These are phyloP conservation scores for Eristalinus sepulchralis DNA, from an alignment of 2,888 invertebrate species.

Conservation along the genomic window DNA sequence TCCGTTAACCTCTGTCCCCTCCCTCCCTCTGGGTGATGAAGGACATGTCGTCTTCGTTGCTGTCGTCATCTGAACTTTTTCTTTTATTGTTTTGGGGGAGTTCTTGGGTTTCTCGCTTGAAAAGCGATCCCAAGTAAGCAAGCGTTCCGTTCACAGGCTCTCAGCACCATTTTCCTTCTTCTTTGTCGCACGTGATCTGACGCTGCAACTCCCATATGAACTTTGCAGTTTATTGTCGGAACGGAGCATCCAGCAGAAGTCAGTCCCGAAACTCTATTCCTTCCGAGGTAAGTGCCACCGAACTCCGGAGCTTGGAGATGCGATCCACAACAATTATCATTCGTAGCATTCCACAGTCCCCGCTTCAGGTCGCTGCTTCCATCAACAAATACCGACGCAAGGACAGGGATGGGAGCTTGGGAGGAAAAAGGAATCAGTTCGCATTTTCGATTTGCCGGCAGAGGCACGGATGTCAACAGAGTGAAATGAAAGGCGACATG, in stretches of 20 bases:
- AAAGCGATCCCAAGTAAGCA: not conserved
- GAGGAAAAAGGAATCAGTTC: constrained; percentile 42
- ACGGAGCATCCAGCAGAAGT: constrained; percentile 27
- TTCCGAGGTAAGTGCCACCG: not conserved
- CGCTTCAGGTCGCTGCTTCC: not conserved
- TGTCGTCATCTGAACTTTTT: constrained; percentile 14
- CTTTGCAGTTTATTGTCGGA: constrained; percentile 33
- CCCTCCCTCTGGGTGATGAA: not conserved
- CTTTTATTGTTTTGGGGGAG: constrained; percentile 33
- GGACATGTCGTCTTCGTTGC: not conserved
- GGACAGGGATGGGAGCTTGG: not conserved
- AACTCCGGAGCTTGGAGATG: constrained; percentile 22
- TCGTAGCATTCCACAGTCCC: not conserved
- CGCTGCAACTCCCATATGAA: constrained; percentile 51
- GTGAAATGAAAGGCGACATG: constrained; percentile 54
- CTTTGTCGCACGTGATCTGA: constrained; percentile 46
- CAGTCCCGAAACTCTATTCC: constrained; percentile 17
- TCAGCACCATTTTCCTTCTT: not conserved
- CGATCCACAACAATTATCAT: constrained; percentile 47
- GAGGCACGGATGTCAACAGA: constrained; percentile 64
- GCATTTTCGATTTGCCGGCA: constrained; percentile 69
- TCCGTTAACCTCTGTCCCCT: not conserved
- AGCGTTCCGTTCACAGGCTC: constrained; percentile 11
- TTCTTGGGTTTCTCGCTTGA: constrained; percentile 12
- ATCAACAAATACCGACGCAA: not conserved